Evolutionary conservation across 2,888 invertebrate species (phyloP).

Genomic region (Apotomis turbidana): DNA sequence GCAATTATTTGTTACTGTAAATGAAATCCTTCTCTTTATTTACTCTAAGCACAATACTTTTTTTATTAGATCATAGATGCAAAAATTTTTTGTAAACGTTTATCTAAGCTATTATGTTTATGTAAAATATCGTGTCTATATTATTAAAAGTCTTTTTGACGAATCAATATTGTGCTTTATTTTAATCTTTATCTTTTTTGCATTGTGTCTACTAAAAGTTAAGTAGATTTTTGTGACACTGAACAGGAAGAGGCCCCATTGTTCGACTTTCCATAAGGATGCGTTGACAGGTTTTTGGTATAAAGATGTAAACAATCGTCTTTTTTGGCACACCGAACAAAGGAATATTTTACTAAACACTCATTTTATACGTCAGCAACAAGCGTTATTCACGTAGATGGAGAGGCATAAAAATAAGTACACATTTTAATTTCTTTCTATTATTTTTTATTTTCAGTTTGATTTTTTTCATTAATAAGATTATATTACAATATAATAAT

Average conservation of each 20-base stretch:
- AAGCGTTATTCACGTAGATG: constrained; percentile 38
- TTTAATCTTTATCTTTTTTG: constrained; percentile 9
- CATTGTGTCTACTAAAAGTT: not conserved
- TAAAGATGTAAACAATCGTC: no score
- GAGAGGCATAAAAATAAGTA: constrained; percentile 47
- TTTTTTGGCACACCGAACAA: no score
- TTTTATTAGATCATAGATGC: constrained; percentile 19
- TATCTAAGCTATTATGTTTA: constrained; percentile 16
- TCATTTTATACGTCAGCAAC: no score
- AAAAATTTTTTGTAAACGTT: constrained; percentile 13
- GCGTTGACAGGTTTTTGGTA: no score
- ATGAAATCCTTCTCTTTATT: constrained; percentile 36
- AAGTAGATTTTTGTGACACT: not conserved
- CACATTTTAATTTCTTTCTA: constrained; percentile 70
- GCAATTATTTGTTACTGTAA: constrained; percentile 31
- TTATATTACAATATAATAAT: constrained; percentile 82
- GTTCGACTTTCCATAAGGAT: no score
- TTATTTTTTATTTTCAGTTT: constrained; percentile 82
- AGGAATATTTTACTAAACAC: no score
- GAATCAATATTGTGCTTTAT: constrained; percentile 24
- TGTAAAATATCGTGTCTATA: constrained; percentile 30
- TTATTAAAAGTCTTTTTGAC: constrained; percentile 38
- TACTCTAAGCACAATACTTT: constrained; percentile 36
- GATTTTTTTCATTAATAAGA: constrained; percentile 84
- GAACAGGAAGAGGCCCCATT: no score